These are phyloP conservation scores for Phallusia fumigata DNA, from an alignment of 23 tunicate genomes.

Conservation along the genomic window DNA sequence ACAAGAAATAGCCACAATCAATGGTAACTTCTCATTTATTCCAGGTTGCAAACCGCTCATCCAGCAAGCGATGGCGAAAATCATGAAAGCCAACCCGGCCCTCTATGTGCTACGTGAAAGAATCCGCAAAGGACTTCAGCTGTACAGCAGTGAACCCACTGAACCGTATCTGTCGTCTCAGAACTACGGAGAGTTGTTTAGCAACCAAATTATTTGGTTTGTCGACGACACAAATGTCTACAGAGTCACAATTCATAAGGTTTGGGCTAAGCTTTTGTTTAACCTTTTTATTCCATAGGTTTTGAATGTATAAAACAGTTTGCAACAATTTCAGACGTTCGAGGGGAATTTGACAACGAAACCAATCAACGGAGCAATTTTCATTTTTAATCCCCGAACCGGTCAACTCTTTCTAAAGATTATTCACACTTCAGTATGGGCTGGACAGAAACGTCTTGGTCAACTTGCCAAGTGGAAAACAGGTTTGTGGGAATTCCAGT, in stretches of 20 bases:
- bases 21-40: too few relatives aligned
- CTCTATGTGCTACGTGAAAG: conserved; percentile 91
- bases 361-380: conserved; percentile 99
- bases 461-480: conserved; percentile 99
- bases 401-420: conserved; percentile 99
- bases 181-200: conserved; percentile 98
- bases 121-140: conserved; percentile 90
- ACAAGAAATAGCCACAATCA: too few relatives aligned
- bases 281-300: too few relatives aligned
- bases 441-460: conserved; percentile 99
- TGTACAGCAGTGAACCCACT: conserved; percentile 98
- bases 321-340: conserved; percentile 92
- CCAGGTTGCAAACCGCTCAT: conserved; percentile 91
- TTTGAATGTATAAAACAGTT: too few relatives aligned
- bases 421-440: conserved; percentile 99
- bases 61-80: conserved; percentile 99
- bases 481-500: too few relatives aligned
- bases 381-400: conserved; percentile 98
- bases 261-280: conserved; percentile 27
- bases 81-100: conserved; percentile 99
- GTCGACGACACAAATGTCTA: conserved; percentile 99
- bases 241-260: conserved; percentile 99
- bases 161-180: conserved; percentile 99
- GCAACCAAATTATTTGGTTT: conserved; percentile 99
- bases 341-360: conserved; percentile 99